Evolutionary conservation across 2,888 invertebrate genomes (phyloP).

Genomic region (Lumbricus terrestris): DNA sequence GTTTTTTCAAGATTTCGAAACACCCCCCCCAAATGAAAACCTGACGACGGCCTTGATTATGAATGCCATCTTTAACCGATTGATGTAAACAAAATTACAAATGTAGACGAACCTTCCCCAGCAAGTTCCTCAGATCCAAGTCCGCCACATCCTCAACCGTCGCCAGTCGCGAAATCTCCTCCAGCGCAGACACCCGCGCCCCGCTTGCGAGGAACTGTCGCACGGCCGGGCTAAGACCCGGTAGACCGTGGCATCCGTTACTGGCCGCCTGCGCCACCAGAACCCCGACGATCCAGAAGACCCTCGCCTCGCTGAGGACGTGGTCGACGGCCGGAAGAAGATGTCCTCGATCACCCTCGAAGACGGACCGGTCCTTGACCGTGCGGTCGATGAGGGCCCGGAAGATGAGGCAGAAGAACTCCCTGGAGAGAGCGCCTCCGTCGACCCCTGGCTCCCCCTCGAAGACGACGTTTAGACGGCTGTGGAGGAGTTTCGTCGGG

Average conservation of each 20-base stretch:
- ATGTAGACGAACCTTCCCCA: neutral
- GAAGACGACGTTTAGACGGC: neutral
- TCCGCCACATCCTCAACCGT: neutral
- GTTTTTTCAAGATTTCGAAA: too few relatives aligned
- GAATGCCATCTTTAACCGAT: too few relatives aligned
- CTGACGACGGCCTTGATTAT: too few relatives aligned
- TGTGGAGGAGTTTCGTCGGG: neutral
- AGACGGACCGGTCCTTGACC: constrained; percentile 7
- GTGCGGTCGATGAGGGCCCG: neutral
- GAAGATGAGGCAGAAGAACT: constrained; percentile 9
- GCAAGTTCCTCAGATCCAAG: neutral
- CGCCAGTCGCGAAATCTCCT: neutral
- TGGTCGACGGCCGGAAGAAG: neutral
- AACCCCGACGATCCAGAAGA: neutral
- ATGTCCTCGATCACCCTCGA: constrained; percentile 4
- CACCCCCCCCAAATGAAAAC: too few relatives aligned
- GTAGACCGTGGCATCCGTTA: constrained; percentile 7
- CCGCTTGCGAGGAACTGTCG: neutral
- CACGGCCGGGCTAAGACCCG: neutral
- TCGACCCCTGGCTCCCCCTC: neutral
- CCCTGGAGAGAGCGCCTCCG: constrained; percentile 7
- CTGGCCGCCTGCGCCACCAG: neutral
- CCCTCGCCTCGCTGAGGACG: constrained; percentile 4
- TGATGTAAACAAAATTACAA: too few relatives aligned
- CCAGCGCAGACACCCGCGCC: neutral